These are phyloP conservation scores for Bombus pyrosoma DNA, from an alignment of 1,140 invertebrate species.

Conservation along the genomic window DNA sequence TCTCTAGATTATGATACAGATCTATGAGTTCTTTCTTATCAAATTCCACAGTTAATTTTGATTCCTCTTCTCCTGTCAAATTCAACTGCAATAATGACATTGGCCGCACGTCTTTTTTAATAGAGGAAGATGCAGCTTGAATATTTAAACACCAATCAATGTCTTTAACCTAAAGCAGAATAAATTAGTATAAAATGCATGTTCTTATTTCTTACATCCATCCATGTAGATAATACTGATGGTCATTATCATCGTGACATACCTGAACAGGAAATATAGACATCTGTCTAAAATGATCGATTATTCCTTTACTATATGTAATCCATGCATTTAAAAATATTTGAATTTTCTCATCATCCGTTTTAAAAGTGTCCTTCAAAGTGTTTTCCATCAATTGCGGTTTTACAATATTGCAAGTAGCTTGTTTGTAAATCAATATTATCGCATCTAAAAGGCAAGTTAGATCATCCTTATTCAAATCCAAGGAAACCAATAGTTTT, in stretches of 20 bases:
- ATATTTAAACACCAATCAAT: slow-evolving; percentile 77
- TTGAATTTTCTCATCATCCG: slow-evolving; percentile 71
- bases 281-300: slow-evolving; percentile 70
- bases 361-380: slow-evolving; percentile 71
- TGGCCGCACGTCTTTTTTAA: slow-evolving; percentile 70
- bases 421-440: slow-evolving; percentile 71
- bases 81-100: slow-evolving; percentile 73
- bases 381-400: slow-evolving; percentile 65
- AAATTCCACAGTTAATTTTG: slow-evolving; percentile 75
- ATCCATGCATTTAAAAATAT: slow-evolving; percentile 75
- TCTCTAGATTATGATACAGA: slow-evolving; percentile 74
- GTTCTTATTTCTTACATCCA: not conserved
- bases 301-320: slow-evolving; percentile 72
- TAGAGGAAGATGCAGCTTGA: slow-evolving; percentile 73
- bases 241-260: slow-evolving; percentile 12
- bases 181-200: slow-evolving; percentile 10
- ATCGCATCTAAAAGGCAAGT: slow-evolving; percentile 70
- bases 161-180: slow-evolving; percentile 67
- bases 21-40: slow-evolving; percentile 72
- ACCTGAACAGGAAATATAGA: slow-evolving; percentile 77
- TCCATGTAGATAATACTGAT: too few species aligned
- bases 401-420: slow-evolving; percentile 73
- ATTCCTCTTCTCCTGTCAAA: slow-evolving; percentile 60
- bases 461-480: slow-evolving; percentile 71
- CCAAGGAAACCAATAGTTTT: slow-evolving; percentile 75